phyloP scores from a whole-genome alignment of 2,113 vertebrate genomes.

The Salvelinus alpinus region DNA sequence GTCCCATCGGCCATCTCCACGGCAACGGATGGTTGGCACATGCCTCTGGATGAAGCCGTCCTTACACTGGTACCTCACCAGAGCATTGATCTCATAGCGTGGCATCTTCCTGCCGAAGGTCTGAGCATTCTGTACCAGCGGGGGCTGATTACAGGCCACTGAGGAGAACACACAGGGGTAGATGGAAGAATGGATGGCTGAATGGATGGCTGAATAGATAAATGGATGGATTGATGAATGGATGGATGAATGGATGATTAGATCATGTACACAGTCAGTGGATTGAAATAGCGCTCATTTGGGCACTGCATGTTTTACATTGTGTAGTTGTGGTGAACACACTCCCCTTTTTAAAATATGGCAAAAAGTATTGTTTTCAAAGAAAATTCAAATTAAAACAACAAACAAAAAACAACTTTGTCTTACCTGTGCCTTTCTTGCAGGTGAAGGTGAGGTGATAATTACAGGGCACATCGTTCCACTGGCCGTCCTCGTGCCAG shows the following conservation, averaged over 20 bases:
- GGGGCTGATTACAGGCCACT: conserved; percentile 95
- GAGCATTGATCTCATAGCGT: conserved; percentile 93
- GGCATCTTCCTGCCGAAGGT: conserved; percentile 88
- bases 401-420: conserved; percentile 1
- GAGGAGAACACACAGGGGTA: background rate
- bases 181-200: background rate
- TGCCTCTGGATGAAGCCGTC: conserved; percentile 95
- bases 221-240: background rate
- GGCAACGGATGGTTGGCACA: conserved; percentile 90
- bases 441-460: conserved; percentile 98
- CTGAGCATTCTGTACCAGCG: conserved; percentile 90
- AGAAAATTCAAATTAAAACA: background rate
- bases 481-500: conserved; percentile 97
- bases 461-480: conserved; percentile 98
- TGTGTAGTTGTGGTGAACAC: no score
- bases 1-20: conserved; percentile 91
- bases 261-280: background rate
- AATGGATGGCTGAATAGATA: background rate
- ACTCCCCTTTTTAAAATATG: no score
- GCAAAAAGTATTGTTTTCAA: no score
- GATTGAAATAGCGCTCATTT: no score
- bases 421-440: conserved; percentile 97
- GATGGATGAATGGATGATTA: background rate
- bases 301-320: no score
- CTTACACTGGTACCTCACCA: conserved; percentile 94